Evolutionary conservation across 2,113 vertebrate genomes (phyloP), one percentile per base, ranked within the genome.

Genomic region (Menura novaehollandiae): DNA sequence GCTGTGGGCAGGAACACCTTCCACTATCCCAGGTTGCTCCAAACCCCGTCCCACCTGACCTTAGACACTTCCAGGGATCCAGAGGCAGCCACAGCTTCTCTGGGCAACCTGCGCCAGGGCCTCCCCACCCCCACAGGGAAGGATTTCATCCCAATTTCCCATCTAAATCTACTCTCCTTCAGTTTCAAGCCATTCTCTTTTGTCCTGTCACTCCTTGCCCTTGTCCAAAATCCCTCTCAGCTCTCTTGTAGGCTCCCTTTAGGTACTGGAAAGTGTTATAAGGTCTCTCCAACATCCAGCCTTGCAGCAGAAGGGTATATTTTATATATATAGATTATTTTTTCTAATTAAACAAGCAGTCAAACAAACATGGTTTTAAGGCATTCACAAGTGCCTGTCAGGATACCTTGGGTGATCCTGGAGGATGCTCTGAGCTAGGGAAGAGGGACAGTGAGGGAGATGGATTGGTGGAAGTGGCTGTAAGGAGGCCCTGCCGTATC

Each of bases 11-110:
- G 28, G 16, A 28, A 60, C 46, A 47, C 2, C 8, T 69, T 1
- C 41, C 55, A 49, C 41, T 7, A 0, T 1, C 12, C 17, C 71
- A 68, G 53, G 7, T 0, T 10, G n/a, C 24, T 41, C 53, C 56
- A 6, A 35, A 11, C 5, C 7, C 51, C 2, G 3, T 58, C 44
- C 62, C 68, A 0, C 13, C 46, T 18, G 28, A 13, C 13, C 39
- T 41, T 14, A 62, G 46, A 1, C 46, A 75, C 20, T 75, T 2
- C 33, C 69, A 47, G 62, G 23, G 39, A 46, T 46, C 44, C 62
- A 68, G 77, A 44, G 19, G 19, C 69, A 89, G 37, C 15, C 52
- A 1, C 52, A 67, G 69, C 52, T 46, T 4, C 33, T 52, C 44
- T 52, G 60, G 30, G 15, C 23, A 71, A 11, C 43, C 55, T n/a